A percentile compares a stretch with the other conserved stretches of the same genome.
Evolutionary conservation across 2,797 vertebrate genomes (phyloP).

Genomic region (Crenuchus spilurus): DNA sequence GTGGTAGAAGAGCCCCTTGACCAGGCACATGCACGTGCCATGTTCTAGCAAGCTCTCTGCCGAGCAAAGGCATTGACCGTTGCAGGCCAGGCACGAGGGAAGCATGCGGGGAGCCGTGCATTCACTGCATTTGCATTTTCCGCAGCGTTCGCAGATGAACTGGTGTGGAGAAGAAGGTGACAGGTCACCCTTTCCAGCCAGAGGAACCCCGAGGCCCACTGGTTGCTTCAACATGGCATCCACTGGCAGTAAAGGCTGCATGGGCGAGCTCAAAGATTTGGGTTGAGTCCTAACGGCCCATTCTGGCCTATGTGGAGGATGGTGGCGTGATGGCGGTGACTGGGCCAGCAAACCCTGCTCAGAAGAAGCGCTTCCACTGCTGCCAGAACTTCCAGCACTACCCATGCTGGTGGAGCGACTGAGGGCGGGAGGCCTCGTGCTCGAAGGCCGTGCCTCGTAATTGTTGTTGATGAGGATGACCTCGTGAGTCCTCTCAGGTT

Average conservation of each 20-base stretch:
- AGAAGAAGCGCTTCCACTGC: conserved; percentile 89
- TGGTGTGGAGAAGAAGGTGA: conserved; percentile 80
- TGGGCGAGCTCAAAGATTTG: conserved; percentile 66
- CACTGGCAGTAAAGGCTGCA: conserved; percentile 66
- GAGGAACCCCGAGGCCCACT: conserved; percentile 69
- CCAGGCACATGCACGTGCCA: conserved; percentile 95
- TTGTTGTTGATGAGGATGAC: conserved; percentile 92
- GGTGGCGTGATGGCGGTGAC: conserved; percentile 78
- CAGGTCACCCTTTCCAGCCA: conserved; percentile 73
- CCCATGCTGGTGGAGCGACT: conserved; percentile 94
- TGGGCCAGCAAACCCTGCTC: conserved; percentile 89
- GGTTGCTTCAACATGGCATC: conserved; percentile 56
- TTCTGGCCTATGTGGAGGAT: conserved; percentile 68
- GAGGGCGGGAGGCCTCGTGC: conserved; percentile 79
- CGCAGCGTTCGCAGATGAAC: conserved; percentile 95
- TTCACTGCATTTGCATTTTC: conserved; percentile 92
- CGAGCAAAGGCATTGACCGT: conserved; percentile 92
- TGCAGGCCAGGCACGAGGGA: conserved; percentile 90
- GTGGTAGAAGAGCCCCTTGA: conserved; percentile 97
- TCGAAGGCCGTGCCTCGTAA: conserved; percentile 80
- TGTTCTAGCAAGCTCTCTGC: conserved; percentile 93
- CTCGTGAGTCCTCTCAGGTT: conserved; percentile 94
- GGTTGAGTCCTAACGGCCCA: conserved; percentile 89
- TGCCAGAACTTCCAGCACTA: conserved; percentile 91
- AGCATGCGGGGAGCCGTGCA: conserved; percentile 90